Evolutionary conservation across 2,888 invertebrate genomes (phyloP).

Genomic region (Tetragonula carbonaria): DNA sequence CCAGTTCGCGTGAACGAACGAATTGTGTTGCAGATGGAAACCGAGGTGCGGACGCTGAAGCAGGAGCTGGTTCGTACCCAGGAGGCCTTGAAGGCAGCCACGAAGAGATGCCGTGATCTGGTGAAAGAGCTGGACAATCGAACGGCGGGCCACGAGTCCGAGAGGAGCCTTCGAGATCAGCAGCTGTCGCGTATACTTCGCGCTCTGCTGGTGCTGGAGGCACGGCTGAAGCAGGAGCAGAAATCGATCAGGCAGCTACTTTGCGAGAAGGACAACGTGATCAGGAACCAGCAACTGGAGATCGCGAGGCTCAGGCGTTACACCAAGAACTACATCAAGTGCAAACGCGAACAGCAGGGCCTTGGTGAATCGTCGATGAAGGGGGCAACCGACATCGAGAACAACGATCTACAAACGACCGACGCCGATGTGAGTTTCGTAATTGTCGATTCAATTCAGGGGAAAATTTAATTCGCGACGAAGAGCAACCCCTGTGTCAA

Average conservation of each 20-base stretch:
- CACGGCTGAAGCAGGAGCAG: slow-evolving; percentile 90
- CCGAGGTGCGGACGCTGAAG: slow-evolving; percentile 84
- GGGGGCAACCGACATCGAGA: slow-evolving; percentile 54
- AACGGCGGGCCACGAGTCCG: slow-evolving; percentile 83
- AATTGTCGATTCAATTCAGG: neutral
- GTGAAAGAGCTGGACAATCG: slow-evolving; percentile 84
- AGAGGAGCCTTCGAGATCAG: slow-evolving; percentile 88
- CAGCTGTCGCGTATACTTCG: slow-evolving; percentile 89
- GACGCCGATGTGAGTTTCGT: slow-evolving; percentile 51
- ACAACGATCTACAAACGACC: slow-evolving; percentile 47
- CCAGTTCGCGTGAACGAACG: neutral
- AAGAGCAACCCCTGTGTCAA: neutral
- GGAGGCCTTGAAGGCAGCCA: slow-evolving; percentile 87
- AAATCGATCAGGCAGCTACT: slow-evolving; percentile 89
- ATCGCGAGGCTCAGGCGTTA: slow-evolving; percentile 87
- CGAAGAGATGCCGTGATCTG: slow-evolving; percentile 88
- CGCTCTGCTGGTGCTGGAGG: slow-evolving; percentile 89
- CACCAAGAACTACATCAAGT: slow-evolving; percentile 86
- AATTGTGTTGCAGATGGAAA: slow-evolving; percentile 87
- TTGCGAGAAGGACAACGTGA: slow-evolving; percentile 89
- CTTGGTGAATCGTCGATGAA: slow-evolving; percentile 49
- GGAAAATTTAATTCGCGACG: neutral
- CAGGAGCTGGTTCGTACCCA: slow-evolving; percentile 89
- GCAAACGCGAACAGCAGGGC: slow-evolving; percentile 84
- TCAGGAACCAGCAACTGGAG: slow-evolving; percentile 89